phyloP scores from a whole-genome alignment of 2,888 invertebrate genomes.

The Leucophenga montana region DNA sequence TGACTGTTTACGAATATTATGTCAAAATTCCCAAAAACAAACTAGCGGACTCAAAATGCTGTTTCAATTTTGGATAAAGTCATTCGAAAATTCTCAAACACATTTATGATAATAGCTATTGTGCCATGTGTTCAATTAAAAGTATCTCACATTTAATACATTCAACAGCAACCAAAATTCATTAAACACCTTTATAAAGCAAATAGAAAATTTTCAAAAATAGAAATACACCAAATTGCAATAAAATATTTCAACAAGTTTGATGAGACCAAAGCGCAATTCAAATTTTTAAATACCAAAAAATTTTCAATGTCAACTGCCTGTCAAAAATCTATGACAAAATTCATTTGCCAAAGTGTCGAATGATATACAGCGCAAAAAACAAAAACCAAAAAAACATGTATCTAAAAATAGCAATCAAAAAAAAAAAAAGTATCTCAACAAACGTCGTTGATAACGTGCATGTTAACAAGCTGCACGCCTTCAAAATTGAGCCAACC shows the following conservation, averaged over 20 bases:
- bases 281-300: slow-evolving; percentile 8
- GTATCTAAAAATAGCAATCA: not conserved
- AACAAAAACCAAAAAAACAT: slow-evolving; percentile 34
- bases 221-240: slow-evolving; percentile 1
- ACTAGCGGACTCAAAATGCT: no score
- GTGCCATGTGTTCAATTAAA: no score
- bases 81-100: no score
- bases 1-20: no score
- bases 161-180: no score
- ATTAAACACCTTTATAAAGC: no score
- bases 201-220: no score
- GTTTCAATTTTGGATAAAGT: no score
- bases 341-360: slow-evolving; percentile 5
- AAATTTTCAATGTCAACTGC: slow-evolving; percentile 52
- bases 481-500: slow-evolving; percentile 32
- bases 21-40: no score
- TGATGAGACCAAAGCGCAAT: not conserved
- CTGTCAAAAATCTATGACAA: slow-evolving; percentile 9
- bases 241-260: no score
- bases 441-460: not conserved
- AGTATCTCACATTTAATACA: no score
- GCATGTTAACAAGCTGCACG: slow-evolving; percentile 35
- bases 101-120: no score
- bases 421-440: slow-evolving; percentile 30
- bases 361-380: slow-evolving; percentile 32